Evolutionary conservation across 2,113 vertebrate species (phyloP).

Genomic region (Callithrix jacchus): DNA sequence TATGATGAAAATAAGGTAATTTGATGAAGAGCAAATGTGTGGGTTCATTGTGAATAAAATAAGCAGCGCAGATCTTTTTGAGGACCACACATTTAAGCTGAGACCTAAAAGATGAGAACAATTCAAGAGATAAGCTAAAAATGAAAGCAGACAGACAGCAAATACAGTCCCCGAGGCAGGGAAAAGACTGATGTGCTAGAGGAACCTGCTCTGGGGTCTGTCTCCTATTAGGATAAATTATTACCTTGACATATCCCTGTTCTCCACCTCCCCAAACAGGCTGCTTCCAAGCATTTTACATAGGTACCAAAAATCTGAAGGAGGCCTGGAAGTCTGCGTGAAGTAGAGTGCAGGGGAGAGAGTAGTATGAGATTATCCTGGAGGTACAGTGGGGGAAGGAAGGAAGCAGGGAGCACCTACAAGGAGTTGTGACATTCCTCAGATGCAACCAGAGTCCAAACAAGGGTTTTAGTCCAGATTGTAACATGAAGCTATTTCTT

Average conservation of each 20-base stretch:
- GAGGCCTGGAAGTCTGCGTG: neutral
- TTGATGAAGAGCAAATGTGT: neutral
- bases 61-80: neutral
- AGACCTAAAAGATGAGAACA: neutral
- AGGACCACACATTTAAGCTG: neutral
- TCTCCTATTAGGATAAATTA: neutral
- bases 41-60: neutral
- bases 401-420: no score
- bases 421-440: neutral
- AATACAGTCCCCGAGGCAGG: neutral
- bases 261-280: neutral
- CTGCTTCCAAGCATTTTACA: neutral
- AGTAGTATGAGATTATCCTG: neutral
- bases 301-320: neutral
- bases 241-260: neutral
- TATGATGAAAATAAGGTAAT: neutral
- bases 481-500: neutral
- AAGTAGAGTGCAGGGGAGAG: neutral
- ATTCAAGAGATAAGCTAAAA: neutral
- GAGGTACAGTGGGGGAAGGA: rapidly evolving
- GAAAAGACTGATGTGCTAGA: neutral
- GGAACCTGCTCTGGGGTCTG: neutral
- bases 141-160: neutral
- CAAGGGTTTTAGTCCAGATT: neutral
- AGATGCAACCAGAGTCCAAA: neutral